phyloP scores from a whole-genome alignment of 2,113 vertebrate genomes.

The Ctenomys sociabilis region DNA sequence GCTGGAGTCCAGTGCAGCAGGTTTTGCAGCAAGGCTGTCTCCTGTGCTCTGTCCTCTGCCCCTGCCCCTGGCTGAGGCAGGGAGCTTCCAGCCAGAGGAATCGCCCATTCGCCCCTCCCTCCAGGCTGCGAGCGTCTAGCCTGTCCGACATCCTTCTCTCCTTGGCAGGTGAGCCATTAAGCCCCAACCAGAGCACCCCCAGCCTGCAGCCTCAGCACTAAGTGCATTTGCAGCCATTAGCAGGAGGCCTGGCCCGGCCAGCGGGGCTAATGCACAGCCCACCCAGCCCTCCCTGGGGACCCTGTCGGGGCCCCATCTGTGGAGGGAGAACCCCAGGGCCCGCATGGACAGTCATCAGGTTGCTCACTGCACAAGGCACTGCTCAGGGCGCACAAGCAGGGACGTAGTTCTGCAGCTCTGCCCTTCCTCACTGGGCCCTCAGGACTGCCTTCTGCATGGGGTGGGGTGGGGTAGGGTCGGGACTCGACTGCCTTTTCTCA shows the following conservation, averaged over 20 bases:
- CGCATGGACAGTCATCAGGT: background rate
- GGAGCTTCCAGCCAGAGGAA: background rate
- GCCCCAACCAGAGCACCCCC: background rate
- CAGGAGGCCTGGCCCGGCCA: background rate
- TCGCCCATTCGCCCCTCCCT: background rate
- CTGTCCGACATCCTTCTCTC: slow-evolving; percentile 35
- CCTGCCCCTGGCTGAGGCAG: fast-evolving
- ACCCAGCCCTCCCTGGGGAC: background rate
- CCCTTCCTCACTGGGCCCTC: background rate
- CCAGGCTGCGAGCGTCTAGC: background rate
- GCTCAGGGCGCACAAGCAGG: fast-evolving
- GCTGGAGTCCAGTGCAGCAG: background rate
- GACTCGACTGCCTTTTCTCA: background rate
- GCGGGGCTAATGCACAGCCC: slow-evolving; percentile 7
- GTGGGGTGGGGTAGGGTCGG: too few relatives aligned
- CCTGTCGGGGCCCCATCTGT: background rate
- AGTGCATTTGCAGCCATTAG: slow-evolving; percentile 68
- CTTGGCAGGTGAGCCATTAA: slow-evolving; percentile 59
- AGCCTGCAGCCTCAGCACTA: slow-evolving; percentile 65
- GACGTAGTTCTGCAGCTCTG: background rate
- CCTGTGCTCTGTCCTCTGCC: background rate
- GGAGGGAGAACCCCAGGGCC: background rate
- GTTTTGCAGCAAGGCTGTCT: background rate
- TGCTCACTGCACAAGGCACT: background rate
- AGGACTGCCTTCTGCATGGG: background rate